Evolutionary conservation across 2,113 vertebrate genomes (phyloP).

Genomic region (Callorhinus ursinus): DNA sequence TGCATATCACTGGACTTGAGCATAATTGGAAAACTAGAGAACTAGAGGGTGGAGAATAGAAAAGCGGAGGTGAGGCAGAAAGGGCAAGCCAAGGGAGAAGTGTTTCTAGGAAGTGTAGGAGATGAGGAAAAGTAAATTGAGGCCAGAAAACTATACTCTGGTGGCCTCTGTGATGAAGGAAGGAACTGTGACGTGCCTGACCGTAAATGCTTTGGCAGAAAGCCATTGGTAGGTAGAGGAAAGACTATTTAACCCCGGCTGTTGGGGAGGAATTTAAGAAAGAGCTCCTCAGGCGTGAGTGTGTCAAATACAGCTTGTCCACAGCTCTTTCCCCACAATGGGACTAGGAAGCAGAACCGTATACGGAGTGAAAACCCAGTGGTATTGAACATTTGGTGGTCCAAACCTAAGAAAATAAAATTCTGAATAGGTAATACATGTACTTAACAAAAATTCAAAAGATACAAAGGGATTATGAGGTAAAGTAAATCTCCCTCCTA

Average conservation of each 20-base stretch:
- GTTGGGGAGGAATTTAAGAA: not conserved
- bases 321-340: not conserved
- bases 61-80: not conserved
- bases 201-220: not conserved
- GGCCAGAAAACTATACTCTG: not conserved
- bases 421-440: not conserved
- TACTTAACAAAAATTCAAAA: not conserved
- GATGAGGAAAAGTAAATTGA: not conserved
- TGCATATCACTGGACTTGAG: not conserved
- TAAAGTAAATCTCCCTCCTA: not conserved
- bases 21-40: not conserved
- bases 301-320: not conserved
- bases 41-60: not conserved
- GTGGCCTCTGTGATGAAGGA: not conserved
- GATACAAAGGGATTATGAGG: not conserved
- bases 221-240: not conserved
- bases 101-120: not conserved
- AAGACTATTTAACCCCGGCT: not conserved
- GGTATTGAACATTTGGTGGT: not conserved
- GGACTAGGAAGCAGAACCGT: not conserved
- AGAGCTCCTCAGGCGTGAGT: not conserved
- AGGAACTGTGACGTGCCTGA: not conserved
- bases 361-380: not conserved
- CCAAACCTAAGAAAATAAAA: not conserved
- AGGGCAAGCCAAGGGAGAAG: not conserved